Base-by-base conservation (phyloP, 2,888 invertebrate species). In the Adelphocoris suturalis region DNA sequence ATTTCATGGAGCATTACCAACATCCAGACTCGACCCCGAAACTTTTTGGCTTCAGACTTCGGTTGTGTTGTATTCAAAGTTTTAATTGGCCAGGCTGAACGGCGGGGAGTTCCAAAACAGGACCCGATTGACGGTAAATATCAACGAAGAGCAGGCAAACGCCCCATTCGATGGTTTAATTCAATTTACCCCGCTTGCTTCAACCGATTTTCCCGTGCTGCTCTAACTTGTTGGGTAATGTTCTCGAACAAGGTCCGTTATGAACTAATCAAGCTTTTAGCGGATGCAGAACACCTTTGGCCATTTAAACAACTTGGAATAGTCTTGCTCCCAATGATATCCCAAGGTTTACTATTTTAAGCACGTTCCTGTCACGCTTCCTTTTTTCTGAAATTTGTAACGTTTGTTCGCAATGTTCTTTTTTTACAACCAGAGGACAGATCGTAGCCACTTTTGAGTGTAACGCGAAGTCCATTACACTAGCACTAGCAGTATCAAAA, bases 51-150 rank as follows among this genome's bases (percentile, higher is more conserved):
- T 52, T 12, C 52, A 14, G 52, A 52, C 16, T 52, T 52, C 52
- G 12, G 52, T 2, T 2, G 16, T 52, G 52, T 52, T 14, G 52
- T 12, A 14, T 14, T 16, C 14, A 52, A 52, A 52, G 52, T 52
- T 52, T 52, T 52, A 52, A 52, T 52, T 52, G 52, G 52, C 16
- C 16, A 52, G 12, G 52, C 52, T 7, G 52, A 52, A 11, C 16
- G 3, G 37, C 37, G 2, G 37, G 37, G 37, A 37, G 37, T 37
- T 37, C 7, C 52, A 61, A 61, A 19, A 61, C 16, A 61, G 61
- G 61, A 61, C n/a, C n/a, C 19, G n/a, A 61, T 61, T 61, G 61
- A 61, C 61, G 61, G 61, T 61, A 61, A 61, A 61, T 61, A 61
- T 16, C 52, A 52, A 52, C 52, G 52, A 16, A 11, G 12, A 52